A percentile compares a stretch with the other conserved stretches of the same genome.
These are phyloP conservation scores for Petromus typicus DNA, from an alignment of 2,113 vertebrate species.

Conservation along the genomic window DNA sequence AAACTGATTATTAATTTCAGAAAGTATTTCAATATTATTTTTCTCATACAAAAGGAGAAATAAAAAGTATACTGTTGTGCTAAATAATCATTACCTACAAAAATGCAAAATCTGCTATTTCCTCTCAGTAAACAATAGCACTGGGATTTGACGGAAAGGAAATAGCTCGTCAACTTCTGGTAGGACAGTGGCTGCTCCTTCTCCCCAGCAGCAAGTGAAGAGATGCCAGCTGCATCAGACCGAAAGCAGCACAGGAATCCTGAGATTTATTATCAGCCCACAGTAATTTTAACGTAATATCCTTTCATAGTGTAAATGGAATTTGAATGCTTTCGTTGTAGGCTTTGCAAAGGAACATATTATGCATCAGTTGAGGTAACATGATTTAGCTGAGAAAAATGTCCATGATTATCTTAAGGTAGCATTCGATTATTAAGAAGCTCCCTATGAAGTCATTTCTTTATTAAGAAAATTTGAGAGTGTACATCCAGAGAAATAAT, in stretches of 20 bases:
- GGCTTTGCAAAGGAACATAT: constrained; percentile 59
- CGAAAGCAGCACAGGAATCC: constrained; percentile 71
- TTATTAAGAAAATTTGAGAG: neutral
- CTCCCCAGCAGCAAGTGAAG: constrained; percentile 64
- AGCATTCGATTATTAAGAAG: neutral
- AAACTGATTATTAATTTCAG: constrained; percentile 72
- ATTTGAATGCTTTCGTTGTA: constrained; percentile 45
- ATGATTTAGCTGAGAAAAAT: constrained; percentile 52
- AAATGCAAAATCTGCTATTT: constrained; percentile 61
- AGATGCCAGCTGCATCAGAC: constrained; percentile 43
- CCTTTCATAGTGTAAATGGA: constrained; percentile 65
- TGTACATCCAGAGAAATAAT: neutral
- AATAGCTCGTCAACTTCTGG: constrained; percentile 79
- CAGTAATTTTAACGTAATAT: constrained; percentile 75
- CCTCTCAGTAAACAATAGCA: constrained; percentile 30
- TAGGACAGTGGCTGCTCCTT: constrained; percentile 77
- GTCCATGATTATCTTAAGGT: constrained; percentile 1
- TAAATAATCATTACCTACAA: constrained; percentile 70
- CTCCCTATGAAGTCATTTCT: too few species aligned
- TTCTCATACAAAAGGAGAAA: constrained; percentile 63
- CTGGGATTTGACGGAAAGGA: constrained; percentile 73
- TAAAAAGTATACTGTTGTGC: constrained; percentile 47
- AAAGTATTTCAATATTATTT: constrained; percentile 77
- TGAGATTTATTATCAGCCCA: constrained; percentile 76
- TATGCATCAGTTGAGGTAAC: constrained; percentile 45